A percentile compares a stretch with the other conserved stretches of the same genome.
Conservation (phyloP, 1,140 invertebrate species). For the Heliconius himera region DNA sequence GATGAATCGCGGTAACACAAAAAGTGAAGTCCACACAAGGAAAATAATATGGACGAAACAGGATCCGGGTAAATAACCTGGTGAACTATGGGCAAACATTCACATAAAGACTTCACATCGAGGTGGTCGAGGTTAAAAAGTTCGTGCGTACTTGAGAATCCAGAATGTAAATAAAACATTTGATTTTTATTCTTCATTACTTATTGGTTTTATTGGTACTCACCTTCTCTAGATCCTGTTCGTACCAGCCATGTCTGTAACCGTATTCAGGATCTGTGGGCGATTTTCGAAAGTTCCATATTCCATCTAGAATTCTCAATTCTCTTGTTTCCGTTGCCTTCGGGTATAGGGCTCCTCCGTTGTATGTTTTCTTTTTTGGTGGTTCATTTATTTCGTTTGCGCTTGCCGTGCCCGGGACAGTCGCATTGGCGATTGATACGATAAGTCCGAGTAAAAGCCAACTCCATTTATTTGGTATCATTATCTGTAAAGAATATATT, state of each 20-base stretch:
- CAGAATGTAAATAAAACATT: conserved; percentile 1
- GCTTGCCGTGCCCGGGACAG: conserved; percentile 56
- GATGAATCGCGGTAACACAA: neutral
- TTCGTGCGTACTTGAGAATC: neutral
- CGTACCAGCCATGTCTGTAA: conserved; percentile 90
- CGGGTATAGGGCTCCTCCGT: conserved; percentile 90
- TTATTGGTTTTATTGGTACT: conserved; percentile 8
- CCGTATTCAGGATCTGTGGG: conserved; percentile 87
- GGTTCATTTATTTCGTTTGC: conserved; percentile 62
- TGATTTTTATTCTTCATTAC: neutral
- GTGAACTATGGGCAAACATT: conserved; percentile 30
- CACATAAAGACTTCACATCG: neutral
- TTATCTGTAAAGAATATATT: conserved; percentile 55
- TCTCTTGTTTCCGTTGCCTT: conserved; percentile 91
- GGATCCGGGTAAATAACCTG: conserved; percentile 35
- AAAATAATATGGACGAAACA: conserved; percentile 19
- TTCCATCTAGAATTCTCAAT: conserved; percentile 89
- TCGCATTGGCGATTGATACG: conserved; percentile 50
- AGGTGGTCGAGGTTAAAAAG: conserved; percentile 13
- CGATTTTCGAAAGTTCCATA: conserved; percentile 93
- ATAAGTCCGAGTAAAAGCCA: conserved; percentile 47
- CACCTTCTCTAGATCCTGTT: conserved; percentile 83
- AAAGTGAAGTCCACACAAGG: neutral
- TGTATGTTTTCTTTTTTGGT: conserved; percentile 48
- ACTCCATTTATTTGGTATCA: conserved; percentile 45